Conservation (phyloP, 1,140 invertebrate genomes). For the Drosophila nikananu region DNA sequence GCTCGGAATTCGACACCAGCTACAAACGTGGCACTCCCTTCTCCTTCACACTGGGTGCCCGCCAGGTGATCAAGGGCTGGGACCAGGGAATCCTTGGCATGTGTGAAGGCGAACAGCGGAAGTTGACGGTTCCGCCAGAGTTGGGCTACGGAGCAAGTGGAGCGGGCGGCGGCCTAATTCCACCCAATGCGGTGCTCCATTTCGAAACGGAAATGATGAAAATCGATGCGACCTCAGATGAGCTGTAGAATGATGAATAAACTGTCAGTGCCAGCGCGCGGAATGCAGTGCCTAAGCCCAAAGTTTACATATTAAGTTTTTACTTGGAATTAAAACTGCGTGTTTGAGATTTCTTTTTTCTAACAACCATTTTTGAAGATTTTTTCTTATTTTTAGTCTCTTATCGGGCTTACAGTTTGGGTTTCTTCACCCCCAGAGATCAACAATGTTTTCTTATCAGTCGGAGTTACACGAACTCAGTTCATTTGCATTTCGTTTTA, state of each 20-base stretch:
- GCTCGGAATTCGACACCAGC: slow-evolving; percentile 94
- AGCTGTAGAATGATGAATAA: slow-evolving; percentile 81
- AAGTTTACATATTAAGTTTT: slow-evolving; percentile 11
- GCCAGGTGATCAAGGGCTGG: slow-evolving; percentile 95
- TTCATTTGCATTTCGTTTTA: neutral
- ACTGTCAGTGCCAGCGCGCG: neutral
- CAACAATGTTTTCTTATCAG: slow-evolving; percentile 4
- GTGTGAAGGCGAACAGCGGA: slow-evolving; percentile 94
- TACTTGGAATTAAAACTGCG: neutral
- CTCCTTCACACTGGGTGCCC: slow-evolving; percentile 91
- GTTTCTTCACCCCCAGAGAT: slow-evolving; percentile 3
- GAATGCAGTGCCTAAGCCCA: slow-evolving; percentile 13
- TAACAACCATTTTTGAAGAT: neutral
- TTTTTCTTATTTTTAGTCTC: neutral
- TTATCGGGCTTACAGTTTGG: neutral
- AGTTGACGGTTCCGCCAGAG: slow-evolving; percentile 93
- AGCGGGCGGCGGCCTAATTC: slow-evolving; percentile 92
- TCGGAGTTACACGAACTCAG: neutral
- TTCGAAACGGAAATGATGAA: slow-evolving; percentile 94
- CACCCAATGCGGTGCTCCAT: slow-evolving; percentile 91
- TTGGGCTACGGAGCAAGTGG: slow-evolving; percentile 92
- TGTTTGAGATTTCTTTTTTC: slow-evolving; percentile 3
- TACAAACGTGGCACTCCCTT: slow-evolving; percentile 90
- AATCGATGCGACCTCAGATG: slow-evolving; percentile 88
- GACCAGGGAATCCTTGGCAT: slow-evolving; percentile 94